Evolutionary conservation across 2,888 invertebrate genomes (phyloP).

Genomic region (Bimastos eiseni): DNA sequence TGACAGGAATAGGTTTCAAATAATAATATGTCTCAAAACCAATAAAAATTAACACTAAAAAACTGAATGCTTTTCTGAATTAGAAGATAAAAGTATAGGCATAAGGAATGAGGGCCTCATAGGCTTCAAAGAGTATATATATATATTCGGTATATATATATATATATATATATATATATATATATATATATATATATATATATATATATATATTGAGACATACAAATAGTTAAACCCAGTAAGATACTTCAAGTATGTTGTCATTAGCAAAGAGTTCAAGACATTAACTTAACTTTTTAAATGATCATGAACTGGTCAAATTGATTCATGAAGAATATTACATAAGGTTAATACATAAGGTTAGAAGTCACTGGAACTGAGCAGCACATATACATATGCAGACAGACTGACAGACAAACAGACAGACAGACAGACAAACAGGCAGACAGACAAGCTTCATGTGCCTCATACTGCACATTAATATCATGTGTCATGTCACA

Average conservation of each 20-base stretch:
- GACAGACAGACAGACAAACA: background rate
- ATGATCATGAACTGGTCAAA: background rate
- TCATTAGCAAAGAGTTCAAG: too few species aligned
- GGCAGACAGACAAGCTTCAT: background rate
- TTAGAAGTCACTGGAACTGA: background rate
- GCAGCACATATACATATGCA: too few species aligned
- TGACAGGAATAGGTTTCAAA: background rate
- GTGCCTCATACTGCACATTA: too few species aligned
- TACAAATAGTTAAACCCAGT: too few species aligned
- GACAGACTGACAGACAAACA: background rate
- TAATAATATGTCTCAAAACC: background rate
- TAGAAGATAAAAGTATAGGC: background rate
- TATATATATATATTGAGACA: too few species aligned
- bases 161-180: too few species aligned
- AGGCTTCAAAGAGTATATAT: background rate
- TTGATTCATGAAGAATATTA: background rate
- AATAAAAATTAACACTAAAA: background rate
- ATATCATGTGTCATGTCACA: too few species aligned
- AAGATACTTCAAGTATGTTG: too few species aligned
- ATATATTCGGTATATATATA: too few species aligned
- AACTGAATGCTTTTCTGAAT: background rate
- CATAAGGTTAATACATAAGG: too few species aligned
- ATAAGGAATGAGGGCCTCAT: too few species aligned
- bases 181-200: too few species aligned
- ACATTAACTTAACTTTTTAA: background rate